A percentile compares a stretch with the other conserved stretches of the same genome.
Conservation (phyloP, 2,888 invertebrate species). For the Trissonchulus sp. region DNA sequence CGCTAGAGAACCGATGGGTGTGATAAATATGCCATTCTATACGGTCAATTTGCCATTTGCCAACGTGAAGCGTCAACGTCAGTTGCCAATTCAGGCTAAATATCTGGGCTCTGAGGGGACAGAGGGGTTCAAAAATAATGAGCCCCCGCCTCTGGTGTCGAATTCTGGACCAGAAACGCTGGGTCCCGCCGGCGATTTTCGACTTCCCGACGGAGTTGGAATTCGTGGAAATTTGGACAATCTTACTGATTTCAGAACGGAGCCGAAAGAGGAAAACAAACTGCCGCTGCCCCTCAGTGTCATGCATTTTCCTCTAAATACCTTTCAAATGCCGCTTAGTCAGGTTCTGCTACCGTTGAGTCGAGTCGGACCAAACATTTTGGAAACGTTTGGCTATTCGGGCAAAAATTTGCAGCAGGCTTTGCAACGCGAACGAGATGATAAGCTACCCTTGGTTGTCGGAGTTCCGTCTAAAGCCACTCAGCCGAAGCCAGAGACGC, state of each 20-base stretch:
- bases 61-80: neutral
- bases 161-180: neutral
- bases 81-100: neutral
- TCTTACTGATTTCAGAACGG: neutral
- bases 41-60: slow-evolving; percentile 10
- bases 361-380: slow-evolving; percentile 7
- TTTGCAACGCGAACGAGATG: neutral
- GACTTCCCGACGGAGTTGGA: neutral
- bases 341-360: slow-evolving; percentile 16
- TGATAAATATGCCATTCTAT: slow-evolving; percentile 21
- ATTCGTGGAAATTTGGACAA: neutral
- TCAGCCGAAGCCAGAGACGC: no score
- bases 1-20: neutral
- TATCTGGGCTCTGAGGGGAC: neutral
- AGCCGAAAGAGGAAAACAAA: slow-evolving; percentile 16
- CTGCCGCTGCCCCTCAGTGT: slow-evolving; percentile 11
- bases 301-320: slow-evolving; percentile 17
- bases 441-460: neutral
- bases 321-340: slow-evolving; percentile 24
- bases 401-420: neutral
- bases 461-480: neutral
- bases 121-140: neutral
- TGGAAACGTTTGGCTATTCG: neutral
- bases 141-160: neutral
- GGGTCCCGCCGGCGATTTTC: slow-evolving; percentile 6